Conservation (phyloP, 2,113 vertebrate species). For the Sitta europaea region DNA sequence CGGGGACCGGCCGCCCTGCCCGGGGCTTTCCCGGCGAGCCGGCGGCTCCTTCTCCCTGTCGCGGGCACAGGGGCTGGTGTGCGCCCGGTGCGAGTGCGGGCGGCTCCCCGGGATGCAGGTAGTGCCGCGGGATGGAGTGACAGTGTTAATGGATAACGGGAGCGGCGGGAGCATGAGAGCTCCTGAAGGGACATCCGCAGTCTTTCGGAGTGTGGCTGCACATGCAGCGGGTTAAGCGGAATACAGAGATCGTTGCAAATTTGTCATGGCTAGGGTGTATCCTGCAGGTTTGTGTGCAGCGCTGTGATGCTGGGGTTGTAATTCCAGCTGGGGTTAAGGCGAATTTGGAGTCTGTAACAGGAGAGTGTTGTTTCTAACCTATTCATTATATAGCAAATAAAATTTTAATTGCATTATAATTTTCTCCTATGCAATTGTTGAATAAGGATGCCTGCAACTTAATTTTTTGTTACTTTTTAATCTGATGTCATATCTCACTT, state of each 20-base stretch:
- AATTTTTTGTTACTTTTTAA: not conserved
- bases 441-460: not conserved
- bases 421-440: not conserved
- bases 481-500: accelerated
- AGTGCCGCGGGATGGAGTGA: not conserved
- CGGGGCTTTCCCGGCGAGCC: not conserved
- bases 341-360: not conserved
- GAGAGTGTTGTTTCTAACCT: not conserved
- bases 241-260: accelerated
- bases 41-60: not conserved
- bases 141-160: not conserved
- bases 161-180: not conserved
- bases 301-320: not conserved
- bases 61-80: accelerated
- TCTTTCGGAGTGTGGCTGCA: not conserved
- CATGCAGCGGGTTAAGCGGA: accelerated
- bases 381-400: not conserved
- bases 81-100: not conserved
- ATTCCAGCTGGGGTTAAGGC: not conserved
- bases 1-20: not conserved
- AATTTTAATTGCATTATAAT: not conserved
- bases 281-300: not conserved
- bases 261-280: not conserved
- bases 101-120: not conserved
- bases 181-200: not conserved